These are phyloP conservation scores for Nettapus auritus DNA, from an alignment of 2,113 vertebrate genomes.

Conservation along the genomic window DNA sequence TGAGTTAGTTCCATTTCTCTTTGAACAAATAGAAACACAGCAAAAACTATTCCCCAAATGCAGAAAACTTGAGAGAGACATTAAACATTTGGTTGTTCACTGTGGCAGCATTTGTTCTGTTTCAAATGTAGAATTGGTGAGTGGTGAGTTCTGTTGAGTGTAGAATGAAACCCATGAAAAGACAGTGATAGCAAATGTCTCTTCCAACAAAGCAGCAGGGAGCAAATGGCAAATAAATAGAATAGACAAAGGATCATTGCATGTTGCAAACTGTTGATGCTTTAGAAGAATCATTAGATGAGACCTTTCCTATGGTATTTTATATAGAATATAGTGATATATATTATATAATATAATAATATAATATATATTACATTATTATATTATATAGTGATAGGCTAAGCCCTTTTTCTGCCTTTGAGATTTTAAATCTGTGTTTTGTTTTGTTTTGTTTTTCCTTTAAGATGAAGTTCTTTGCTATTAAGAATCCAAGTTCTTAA, in stretches of 20 bases:
- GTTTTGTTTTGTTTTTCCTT: not conserved
- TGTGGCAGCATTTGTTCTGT: not conserved
- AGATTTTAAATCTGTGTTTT: not conserved
- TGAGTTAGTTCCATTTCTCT: not conserved
- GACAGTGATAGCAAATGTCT: not conserved
- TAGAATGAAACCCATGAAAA: not conserved
- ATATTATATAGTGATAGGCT: no score
- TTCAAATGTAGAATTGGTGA: fast-evolving
- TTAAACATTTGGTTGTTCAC: not conserved
- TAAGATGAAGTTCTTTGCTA: not conserved
- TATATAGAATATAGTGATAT: not conserved
- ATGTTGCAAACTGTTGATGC: not conserved
- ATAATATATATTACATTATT: no score
- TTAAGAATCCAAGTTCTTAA: not conserved
- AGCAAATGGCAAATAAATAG: not conserved
- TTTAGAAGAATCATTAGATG: not conserved
- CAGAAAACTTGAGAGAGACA: not conserved
- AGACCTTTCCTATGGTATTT: not conserved
- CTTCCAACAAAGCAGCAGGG: not conserved
- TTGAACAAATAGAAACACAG: not conserved
- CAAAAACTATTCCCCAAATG: not conserved
- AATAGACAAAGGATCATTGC: not conserved
- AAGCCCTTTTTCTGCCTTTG: not conserved
- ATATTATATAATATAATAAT: no score
- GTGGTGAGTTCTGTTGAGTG: not conserved